These are phyloP conservation scores for Chaetoderma sp. DNA, from an alignment of 2,888 invertebrate genomes.

Conservation along the genomic window DNA sequence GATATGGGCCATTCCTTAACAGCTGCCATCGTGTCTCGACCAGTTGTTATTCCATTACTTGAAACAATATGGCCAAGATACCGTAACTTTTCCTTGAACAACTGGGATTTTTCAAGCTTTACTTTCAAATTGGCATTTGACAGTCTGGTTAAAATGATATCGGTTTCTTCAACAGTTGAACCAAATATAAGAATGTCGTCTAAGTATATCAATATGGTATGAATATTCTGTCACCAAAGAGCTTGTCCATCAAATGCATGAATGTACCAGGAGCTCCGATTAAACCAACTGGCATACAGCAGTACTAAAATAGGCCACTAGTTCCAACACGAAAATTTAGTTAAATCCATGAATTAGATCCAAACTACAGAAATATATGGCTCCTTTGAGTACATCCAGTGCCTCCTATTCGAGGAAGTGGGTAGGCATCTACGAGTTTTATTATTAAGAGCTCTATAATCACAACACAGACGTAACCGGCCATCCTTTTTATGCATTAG, in stretches of 20 bases:
- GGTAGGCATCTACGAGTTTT: constrained; percentile 40
- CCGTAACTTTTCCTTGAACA: background rate
- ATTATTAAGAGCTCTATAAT: constrained; percentile 40
- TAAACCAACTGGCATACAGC: constrained; percentile 7
- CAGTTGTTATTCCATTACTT: background rate
- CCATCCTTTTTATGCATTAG: too few relatives aligned
- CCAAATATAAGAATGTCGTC: constrained; percentile 10
- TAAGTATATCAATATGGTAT: constrained; percentile 1
- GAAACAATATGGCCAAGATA: constrained; percentile 8
- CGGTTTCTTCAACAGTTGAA: background rate
- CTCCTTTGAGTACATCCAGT: constrained; percentile 33
- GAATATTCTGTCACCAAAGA: constrained; percentile 8
- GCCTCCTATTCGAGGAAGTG: constrained; percentile 42
- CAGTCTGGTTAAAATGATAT: background rate
- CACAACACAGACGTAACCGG: constrained; percentile 38
- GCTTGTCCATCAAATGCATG: constrained; percentile 10
- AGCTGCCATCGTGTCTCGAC: constrained; percentile 13
- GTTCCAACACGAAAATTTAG: constrained; percentile 24
- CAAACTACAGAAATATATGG: constrained; percentile 34
- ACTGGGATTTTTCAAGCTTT: constrained; percentile 5
- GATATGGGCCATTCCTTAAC: constrained; percentile 15
- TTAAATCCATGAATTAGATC: constrained; percentile 43
- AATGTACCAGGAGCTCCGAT: constrained; percentile 9
- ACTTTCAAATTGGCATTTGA: background rate
- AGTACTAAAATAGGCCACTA: background rate